phyloP scores from a whole-genome alignment of 1,140 invertebrate genomes.

The Drosophila truncata region DNA sequence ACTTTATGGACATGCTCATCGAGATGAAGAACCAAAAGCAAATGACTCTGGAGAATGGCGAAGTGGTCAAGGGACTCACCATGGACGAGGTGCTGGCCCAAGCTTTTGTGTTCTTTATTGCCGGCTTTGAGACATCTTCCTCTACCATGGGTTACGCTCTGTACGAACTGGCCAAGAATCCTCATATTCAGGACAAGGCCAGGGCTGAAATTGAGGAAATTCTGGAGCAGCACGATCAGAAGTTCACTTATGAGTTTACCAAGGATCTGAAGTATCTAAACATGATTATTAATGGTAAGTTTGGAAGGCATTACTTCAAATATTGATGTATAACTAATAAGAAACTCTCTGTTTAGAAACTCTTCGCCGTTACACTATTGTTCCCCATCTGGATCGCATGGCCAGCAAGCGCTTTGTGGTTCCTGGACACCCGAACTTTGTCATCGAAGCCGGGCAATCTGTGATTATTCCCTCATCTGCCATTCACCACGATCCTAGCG shows the following conservation, averaged over 20 bases:
- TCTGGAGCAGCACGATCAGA: conserved; percentile 83
- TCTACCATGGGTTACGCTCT: conserved; percentile 86
- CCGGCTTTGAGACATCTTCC: conserved; percentile 89
- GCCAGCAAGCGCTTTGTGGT: conserved; percentile 88
- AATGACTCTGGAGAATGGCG: conserved; percentile 31
- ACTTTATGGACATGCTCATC: conserved; percentile 87
- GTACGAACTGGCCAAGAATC: conserved; percentile 88
- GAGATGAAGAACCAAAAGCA: conserved; percentile 82
- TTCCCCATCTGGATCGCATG: conserved; percentile 87
- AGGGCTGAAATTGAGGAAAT: conserved; percentile 87
- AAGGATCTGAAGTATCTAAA: conserved; percentile 87
- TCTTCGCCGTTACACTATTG: conserved; percentile 88
- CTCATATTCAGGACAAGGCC: conserved; percentile 87
- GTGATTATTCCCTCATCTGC: conserved; percentile 87
- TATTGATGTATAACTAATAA: too few species aligned
- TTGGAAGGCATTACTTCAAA: rapidly evolving
- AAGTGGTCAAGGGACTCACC: conserved; percentile 38
- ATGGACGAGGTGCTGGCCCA: conserved; percentile 79
- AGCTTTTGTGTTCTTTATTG: conserved; percentile 86
- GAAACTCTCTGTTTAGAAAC: conserved; percentile 86
- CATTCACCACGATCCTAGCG: conserved; percentile 87
- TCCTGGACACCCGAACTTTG: conserved; percentile 87
- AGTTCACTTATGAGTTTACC: conserved; percentile 87
- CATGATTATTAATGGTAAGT: conserved; percentile 77
- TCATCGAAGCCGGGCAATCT: conserved; percentile 87